A percentile compares a stretch with the other conserved stretches of the same genome.
Conservation (phyloP, 1,140 invertebrate species). For the Lordiphosa clarofinis region DNA sequence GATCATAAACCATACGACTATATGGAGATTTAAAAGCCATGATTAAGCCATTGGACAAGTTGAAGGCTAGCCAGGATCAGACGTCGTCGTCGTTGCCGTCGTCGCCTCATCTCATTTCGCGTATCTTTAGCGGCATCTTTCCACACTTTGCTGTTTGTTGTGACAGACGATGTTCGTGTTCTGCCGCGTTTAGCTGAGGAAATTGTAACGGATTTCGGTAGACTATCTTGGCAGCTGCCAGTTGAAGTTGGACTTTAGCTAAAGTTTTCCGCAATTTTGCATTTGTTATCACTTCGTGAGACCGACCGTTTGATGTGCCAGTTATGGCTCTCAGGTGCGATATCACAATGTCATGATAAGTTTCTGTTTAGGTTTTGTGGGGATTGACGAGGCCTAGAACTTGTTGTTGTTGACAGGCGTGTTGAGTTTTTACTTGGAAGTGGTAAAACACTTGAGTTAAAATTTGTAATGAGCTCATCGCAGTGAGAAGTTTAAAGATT, state of each 20-base stretch:
- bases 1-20: conserved; percentile 49
- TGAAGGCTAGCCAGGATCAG: conserved; percentile 14
- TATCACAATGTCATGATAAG: conserved; percentile 51
- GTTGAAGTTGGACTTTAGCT: conserved; percentile 8
- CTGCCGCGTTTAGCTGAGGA: conserved; percentile 26
- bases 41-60: conserved; percentile 55
- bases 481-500: conserved; percentile 1
- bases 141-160: conserved; percentile 37
- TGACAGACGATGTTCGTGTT: conserved; percentile 36
- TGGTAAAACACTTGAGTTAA: conserved; percentile 9
- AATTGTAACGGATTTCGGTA: conserved; percentile 48
- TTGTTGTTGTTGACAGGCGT: background rate
- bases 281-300: conserved; percentile 64
- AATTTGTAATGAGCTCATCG: conserved; percentile 30
- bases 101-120: conserved; percentile 6
- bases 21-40: conserved; percentile 31
- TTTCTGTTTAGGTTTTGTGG: conserved; percentile 5
- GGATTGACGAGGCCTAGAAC: background rate
- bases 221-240: conserved; percentile 32
- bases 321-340: conserved; percentile 45
- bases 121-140: conserved; percentile 17
- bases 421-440: conserved; percentile 1
- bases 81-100: conserved; percentile 9
- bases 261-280: conserved; percentile 64
- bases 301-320: conserved; percentile 56